Evolutionary conservation across 2,113 vertebrate genomes (phyloP).

Genomic region (Passer montanus): DNA sequence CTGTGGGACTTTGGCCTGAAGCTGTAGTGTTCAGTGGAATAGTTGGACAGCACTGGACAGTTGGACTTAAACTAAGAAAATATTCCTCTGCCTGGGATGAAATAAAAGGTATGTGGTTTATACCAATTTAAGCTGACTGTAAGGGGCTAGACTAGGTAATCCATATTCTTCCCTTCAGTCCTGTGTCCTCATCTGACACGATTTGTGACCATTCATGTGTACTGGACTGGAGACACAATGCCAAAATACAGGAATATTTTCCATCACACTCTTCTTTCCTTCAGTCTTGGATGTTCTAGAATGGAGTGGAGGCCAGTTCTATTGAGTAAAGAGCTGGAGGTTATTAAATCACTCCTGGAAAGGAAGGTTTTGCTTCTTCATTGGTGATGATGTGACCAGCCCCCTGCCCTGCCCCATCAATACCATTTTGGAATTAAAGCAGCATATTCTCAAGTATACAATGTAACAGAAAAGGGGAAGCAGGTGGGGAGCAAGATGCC

Average conservation of each 20-base stretch:
- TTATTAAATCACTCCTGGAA: background rate
- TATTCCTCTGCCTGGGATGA: background rate
- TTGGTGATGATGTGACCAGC: background rate
- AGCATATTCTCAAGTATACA: background rate
- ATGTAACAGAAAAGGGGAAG: background rate
- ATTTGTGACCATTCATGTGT: background rate
- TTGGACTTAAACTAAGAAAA: background rate
- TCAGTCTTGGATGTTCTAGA: background rate
- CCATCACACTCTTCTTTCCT: background rate
- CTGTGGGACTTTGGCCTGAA: background rate
- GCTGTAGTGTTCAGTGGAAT: background rate
- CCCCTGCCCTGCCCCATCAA: background rate
- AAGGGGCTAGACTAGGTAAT: background rate
- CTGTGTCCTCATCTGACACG: background rate
- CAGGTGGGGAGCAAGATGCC: background rate
- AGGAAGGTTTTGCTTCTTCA: background rate
- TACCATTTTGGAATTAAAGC: background rate
- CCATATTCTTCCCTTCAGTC: background rate
- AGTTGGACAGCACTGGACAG: background rate
- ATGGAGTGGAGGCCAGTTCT: background rate
- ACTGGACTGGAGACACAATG: background rate
- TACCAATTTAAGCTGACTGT: background rate
- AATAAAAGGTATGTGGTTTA: background rate
- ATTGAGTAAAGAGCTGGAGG: background rate
- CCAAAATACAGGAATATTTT: background rate